These are phyloP conservation scores for Drosophila elegans DNA, from an alignment of 1,140 invertebrate species.

Conservation along the genomic window DNA sequence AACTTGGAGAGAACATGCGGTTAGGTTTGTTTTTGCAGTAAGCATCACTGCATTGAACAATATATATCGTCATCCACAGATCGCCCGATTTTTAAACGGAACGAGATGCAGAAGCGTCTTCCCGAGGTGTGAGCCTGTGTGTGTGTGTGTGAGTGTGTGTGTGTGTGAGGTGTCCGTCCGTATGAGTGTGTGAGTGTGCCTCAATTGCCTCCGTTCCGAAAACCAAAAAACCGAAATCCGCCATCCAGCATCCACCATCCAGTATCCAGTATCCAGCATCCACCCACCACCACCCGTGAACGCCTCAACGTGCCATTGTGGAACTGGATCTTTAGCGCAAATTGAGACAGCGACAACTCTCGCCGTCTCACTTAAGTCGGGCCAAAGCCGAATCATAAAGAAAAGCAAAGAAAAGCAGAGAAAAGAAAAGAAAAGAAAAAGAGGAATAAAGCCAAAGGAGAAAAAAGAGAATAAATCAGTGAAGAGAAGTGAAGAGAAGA, in stretches of 20 bases:
- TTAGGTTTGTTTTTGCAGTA: background rate
- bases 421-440: background rate
- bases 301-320: slow-evolving; percentile 30
- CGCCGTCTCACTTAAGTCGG: slow-evolving; percentile 20
- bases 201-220: slow-evolving; percentile 45
- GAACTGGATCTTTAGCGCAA: slow-evolving; percentile 23
- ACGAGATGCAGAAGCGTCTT: slow-evolving; percentile 28
- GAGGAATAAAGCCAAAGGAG: slow-evolving; percentile 3
- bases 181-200: slow-evolving; percentile 29
- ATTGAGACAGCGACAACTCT: slow-evolving; percentile 32
- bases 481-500: background rate
- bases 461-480: background rate
- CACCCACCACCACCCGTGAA: slow-evolving; percentile 33
- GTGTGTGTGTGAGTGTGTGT: slow-evolving; percentile 18
- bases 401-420: no score
- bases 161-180: slow-evolving; percentile 19
- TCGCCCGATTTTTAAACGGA: slow-evolving; percentile 21
- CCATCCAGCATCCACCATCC: background rate
- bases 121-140: slow-evolving; percentile 43
- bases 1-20: background rate
- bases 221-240: background rate
- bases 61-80: slow-evolving; percentile 9
- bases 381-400: background rate
- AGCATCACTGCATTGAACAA: slow-evolving; percentile 2
- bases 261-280: slow-evolving; percentile 8